These are phyloP conservation scores for Salvator merianae DNA, from an alignment of 2,113 vertebrate genomes.

Conservation along the genomic window DNA sequence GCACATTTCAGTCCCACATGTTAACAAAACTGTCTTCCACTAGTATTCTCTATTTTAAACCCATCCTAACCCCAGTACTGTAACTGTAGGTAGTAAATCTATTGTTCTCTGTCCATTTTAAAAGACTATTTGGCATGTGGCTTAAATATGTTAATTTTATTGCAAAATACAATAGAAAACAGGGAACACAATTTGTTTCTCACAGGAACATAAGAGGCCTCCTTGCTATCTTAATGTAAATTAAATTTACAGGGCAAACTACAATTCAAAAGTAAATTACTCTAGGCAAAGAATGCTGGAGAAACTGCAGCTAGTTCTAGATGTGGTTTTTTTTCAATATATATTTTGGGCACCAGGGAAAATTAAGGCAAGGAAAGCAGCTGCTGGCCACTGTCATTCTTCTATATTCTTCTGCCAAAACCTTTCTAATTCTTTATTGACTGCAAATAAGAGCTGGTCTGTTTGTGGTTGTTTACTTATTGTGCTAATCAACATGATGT, in stretches of 20 bases:
- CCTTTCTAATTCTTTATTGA: neutral
- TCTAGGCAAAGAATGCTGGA: slow-evolving; percentile 20
- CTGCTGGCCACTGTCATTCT: slow-evolving; percentile 4
- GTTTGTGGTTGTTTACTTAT: neutral
- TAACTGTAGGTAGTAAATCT: neutral
- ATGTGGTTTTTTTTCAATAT: slow-evolving; percentile 16
- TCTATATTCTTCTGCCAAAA: neutral
- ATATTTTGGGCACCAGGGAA: neutral
- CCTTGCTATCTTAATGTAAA: slow-evolving; percentile 14
- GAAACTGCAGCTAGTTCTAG: slow-evolving; percentile 22
- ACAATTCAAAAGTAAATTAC: slow-evolving; percentile 26
- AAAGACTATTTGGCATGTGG: slow-evolving; percentile 7
- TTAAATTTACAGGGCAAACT: slow-evolving; percentile 24
- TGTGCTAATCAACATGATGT: neutral
- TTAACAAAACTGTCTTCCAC: neutral
- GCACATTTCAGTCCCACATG: neutral
- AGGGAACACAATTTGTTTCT: slow-evolving; percentile 4
- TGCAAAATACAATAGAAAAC: slow-evolving; percentile 20
- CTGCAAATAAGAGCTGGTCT: neutral
- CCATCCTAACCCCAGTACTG: neutral
- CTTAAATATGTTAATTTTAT: neutral
- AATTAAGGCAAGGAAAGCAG: slow-evolving; percentile 2
- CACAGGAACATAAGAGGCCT: neutral
- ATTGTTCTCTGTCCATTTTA: neutral
- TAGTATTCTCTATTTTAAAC: neutral